Conservation (phyloP, 2,113 vertebrate species). For the Heloderma charlesbogerti region DNA sequence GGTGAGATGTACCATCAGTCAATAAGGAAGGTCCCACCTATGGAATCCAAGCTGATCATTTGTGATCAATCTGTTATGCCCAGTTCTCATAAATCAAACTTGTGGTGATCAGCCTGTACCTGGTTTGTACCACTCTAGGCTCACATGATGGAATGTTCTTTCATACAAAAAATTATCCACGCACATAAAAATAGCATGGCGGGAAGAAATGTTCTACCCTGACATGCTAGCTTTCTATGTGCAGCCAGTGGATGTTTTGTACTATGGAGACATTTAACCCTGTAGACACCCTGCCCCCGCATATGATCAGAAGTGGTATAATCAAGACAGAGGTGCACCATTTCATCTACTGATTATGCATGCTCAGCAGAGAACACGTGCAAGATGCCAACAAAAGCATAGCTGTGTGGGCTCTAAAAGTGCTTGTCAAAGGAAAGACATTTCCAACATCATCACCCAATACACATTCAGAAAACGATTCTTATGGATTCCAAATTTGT, state of each 20-base stretch:
- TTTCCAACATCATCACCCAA: conserved; percentile 52
- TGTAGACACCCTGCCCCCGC: too few species aligned
- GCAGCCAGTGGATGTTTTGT: neutral
- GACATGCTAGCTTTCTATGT: neutral
- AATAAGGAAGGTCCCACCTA: conserved; percentile 5
- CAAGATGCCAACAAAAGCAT: conserved; percentile 42
- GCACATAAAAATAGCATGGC: neutral
- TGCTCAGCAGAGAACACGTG: conserved; percentile 24
- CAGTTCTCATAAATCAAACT: too few species aligned
- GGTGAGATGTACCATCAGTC: neutral
- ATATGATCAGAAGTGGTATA: too few species aligned
- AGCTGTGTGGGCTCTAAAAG: conserved; percentile 38
- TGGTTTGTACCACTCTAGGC: neutral
- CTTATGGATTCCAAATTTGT: conserved; percentile 62
- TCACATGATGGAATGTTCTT: neutral
- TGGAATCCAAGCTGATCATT: fast-evolving
- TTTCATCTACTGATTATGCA: neutral
- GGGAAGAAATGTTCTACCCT: neutral
- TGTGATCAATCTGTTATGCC: neutral
- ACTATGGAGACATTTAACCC: neutral
- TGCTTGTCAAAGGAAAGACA: conserved; percentile 61
- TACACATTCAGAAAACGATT: conserved; percentile 59
- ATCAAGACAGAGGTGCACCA: neutral
- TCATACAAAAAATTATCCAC: neutral
- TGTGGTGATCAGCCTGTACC: too few species aligned